phyloP scores from a whole-genome alignment of 2,797 vertebrate species.

The Saxicola maurus region DNA sequence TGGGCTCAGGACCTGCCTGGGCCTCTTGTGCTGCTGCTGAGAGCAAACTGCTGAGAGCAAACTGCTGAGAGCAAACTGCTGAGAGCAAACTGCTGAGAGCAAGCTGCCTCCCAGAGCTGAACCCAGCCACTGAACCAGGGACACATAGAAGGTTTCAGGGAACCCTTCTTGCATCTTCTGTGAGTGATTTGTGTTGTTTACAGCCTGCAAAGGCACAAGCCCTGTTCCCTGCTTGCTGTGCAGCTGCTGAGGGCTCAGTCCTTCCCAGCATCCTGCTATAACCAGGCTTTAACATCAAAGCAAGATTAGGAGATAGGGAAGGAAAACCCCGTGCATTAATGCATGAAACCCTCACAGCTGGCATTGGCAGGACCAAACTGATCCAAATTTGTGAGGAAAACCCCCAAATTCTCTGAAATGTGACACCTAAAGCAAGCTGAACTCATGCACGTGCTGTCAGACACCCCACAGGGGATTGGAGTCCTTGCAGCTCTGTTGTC shows the following conservation, averaged over 20 bases:
- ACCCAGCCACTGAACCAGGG: neutral
- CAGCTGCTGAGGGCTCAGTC: neutral
- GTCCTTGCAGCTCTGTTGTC: neutral
- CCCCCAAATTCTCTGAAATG: neutral
- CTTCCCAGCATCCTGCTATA: neutral
- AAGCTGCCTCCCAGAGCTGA: neutral
- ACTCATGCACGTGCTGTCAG: neutral
- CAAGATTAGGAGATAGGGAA: neutral
- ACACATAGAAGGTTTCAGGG: neutral
- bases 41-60: too few relatives aligned
- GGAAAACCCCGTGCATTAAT: neutral
- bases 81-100: too few relatives aligned
- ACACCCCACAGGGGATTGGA: fast-evolving
- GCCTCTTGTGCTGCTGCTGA: neutral
- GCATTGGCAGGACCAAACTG: neutral
- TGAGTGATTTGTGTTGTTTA: neutral
- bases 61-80: too few relatives aligned
- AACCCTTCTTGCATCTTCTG: neutral
- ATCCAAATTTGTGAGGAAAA: neutral
- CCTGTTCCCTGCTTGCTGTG: neutral
- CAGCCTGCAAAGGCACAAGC: neutral
- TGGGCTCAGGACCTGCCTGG: neutral
- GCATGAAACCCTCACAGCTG: neutral
- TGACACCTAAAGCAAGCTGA: neutral
- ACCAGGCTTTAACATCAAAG: conserved; percentile 6